Evolutionary conservation across 2,888 invertebrate species (phyloP).

Genomic region (Cantharis rufa): DNA sequence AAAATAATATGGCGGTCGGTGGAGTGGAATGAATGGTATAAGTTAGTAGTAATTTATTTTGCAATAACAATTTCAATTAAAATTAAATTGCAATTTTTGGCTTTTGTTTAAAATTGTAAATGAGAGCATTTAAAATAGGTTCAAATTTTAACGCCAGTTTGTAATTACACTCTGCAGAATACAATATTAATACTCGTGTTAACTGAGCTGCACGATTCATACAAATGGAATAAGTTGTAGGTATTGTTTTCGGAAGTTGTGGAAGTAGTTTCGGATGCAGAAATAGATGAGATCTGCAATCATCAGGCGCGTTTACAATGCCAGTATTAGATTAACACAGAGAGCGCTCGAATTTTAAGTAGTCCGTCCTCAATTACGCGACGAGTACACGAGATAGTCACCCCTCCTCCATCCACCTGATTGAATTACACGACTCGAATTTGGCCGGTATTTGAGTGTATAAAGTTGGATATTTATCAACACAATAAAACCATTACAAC

Average conservation of each 20-base stretch:
- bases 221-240: slow-evolving; percentile 42
- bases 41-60: not conserved
- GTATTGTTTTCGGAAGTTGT: slow-evolving; percentile 42
- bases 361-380: slow-evolving; percentile 40
- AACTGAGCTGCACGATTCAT: slow-evolving; percentile 31
- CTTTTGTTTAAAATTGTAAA: not conserved
- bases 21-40: not conserved
- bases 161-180: slow-evolving; percentile 12
- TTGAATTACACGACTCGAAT: slow-evolving; percentile 37
- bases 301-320: slow-evolving; percentile 42
- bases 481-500: not conserved
- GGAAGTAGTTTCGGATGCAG: slow-evolving; percentile 40
- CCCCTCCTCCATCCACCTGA: slow-evolving; percentile 34
- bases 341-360: slow-evolving; percentile 43
- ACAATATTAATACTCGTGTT: slow-evolving; percentile 34
- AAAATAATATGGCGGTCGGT: too few relatives aligned
- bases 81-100: not conserved
- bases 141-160: slow-evolving; percentile 2
- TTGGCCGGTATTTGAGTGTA: slow-evolving; percentile 37
- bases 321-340: slow-evolving; percentile 44
- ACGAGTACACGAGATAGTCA: slow-evolving; percentile 30
- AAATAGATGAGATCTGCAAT: slow-evolving; percentile 41
- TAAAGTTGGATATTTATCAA: slow-evolving; percentile 35
- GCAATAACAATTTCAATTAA: not conserved
- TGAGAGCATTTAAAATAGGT: not conserved